These are phyloP conservation scores for Drosophila murphyi DNA, from an alignment of 1,140 invertebrate species.

Conservation along the genomic window DNA sequence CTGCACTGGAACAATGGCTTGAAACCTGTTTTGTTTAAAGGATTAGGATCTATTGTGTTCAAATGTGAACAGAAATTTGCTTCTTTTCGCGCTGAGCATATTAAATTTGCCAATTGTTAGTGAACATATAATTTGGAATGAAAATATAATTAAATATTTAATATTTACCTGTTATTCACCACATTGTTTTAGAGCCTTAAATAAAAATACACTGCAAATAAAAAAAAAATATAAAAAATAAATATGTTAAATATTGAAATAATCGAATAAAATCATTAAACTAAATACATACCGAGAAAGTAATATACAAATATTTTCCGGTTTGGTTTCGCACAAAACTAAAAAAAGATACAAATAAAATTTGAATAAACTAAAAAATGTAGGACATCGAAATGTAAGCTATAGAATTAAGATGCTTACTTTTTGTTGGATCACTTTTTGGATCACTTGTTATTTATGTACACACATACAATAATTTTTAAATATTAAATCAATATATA, in stretches of 20 bases:
- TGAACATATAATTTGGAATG: no score
- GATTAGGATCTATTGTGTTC: constrained; percentile 53
- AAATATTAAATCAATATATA: background rate
- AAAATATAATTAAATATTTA: background rate
- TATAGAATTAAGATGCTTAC: background rate
- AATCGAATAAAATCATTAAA: constrained; percentile 7
- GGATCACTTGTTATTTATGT: background rate
- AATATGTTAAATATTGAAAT: constrained; percentile 1
- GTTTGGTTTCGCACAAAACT: no score
- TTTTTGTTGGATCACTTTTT: background rate
- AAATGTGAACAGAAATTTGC: constrained; percentile 39
- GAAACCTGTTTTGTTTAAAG: constrained; percentile 71
- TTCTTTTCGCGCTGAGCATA: constrained; percentile 13
- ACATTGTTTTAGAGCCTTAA: background rate
- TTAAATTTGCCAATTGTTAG: constrained; percentile 14
- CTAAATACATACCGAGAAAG: background rate
- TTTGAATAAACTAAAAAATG: constrained; percentile 1
- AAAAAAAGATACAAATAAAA: background rate
- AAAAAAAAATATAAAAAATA: constrained; percentile 10
- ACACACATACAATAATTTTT: background rate
- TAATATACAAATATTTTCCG: constrained; percentile 3
- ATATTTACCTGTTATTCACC: constrained; percentile 28
- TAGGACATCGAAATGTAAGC: constrained; percentile 4
- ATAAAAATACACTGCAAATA: constrained; percentile 37
- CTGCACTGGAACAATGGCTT: constrained; percentile 25